Conservation (phyloP, 2,113 vertebrate species). For the Mugil cephalus region DNA sequence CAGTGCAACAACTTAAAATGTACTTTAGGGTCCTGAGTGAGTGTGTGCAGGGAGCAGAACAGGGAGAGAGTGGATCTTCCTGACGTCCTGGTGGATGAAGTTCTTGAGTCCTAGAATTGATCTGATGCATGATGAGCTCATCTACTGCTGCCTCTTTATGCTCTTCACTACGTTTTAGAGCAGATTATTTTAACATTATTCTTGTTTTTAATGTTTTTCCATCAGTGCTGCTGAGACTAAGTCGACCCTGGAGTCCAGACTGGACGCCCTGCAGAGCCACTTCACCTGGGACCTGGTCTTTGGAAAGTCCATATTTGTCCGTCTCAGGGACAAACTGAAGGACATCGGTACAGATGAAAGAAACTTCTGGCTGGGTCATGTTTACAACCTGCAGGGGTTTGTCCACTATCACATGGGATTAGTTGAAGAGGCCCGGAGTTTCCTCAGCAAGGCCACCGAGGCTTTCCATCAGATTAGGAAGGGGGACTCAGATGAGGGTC, state of each 20-base stretch:
- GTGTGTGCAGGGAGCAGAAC: too few species aligned
- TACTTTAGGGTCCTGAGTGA: too few species aligned
- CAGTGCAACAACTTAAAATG: too few species aligned
- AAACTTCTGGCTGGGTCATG: conserved; percentile 60
- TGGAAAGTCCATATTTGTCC: background rate
- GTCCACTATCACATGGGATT: conserved; percentile 31
- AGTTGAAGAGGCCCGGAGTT: conserved; percentile 4
- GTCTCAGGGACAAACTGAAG: conserved; percentile 15
- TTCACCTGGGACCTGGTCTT: conserved; percentile 57
- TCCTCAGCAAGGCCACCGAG: conserved; percentile 45
- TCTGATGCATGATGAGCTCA: too few species aligned
- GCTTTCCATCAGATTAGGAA: conserved; percentile 29
- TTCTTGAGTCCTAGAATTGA: too few species aligned
- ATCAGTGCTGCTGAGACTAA: conserved; percentile 44
- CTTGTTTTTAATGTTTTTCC: background rate
- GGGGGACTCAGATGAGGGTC: conserved; percentile 50
- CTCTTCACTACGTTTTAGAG: too few species aligned
- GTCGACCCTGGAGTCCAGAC: conserved; percentile 2
- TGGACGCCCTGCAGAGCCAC: conserved; percentile 62
- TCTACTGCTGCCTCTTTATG: too few species aligned
- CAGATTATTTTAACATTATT: background rate
- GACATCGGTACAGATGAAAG: conserved; percentile 45
- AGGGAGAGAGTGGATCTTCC: too few species aligned
- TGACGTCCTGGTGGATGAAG: too few species aligned
- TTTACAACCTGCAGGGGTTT: conserved; percentile 65